phyloP scores from a whole-genome alignment of 1,140 invertebrate genomes.

The Drosophila obscura region DNA sequence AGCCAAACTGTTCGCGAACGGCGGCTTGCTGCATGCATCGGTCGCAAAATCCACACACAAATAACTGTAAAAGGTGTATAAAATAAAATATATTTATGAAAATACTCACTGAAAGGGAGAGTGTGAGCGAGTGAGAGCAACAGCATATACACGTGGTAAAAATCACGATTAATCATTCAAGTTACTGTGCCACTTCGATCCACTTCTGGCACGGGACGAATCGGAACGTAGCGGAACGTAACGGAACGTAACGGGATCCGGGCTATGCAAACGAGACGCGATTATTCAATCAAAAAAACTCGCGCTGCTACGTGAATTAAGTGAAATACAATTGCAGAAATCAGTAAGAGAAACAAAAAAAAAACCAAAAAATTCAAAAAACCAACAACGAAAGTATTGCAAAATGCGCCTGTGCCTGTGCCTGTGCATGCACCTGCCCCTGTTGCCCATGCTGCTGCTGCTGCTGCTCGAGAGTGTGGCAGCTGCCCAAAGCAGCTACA shows the following conservation, averaged over 20 bases:
- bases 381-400: constrained; percentile 69
- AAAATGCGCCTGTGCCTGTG: constrained; percentile 60
- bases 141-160: constrained; percentile 22
- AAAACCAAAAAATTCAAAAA: constrained; percentile 16
- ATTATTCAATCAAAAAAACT: constrained; percentile 79
- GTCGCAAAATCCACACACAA: neutral
- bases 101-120: constrained; percentile 31
- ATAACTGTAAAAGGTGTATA: constrained; percentile 12
- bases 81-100: constrained; percentile 43
- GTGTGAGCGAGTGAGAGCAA: constrained; percentile 7
- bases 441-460: constrained; percentile 24
- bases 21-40: constrained; percentile 26
- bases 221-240: too few species aligned
- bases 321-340: constrained; percentile 78
- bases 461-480: constrained; percentile 14
- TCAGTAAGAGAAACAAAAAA: constrained; percentile 40
- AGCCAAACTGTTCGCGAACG: constrained; percentile 76
- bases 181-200: constrained; percentile 34
- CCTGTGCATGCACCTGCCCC: constrained; percentile 52
- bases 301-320: constrained; percentile 79
- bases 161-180: constrained; percentile 25
- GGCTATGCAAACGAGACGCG: constrained; percentile 73
- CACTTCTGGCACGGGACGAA: constrained; percentile 25
- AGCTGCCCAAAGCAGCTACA: constrained; percentile 66
- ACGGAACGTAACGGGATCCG: neutral